Evolutionary conservation across 2,797 vertebrate genomes (phyloP).

Genomic region (Emydoidea blandingii): DNA sequence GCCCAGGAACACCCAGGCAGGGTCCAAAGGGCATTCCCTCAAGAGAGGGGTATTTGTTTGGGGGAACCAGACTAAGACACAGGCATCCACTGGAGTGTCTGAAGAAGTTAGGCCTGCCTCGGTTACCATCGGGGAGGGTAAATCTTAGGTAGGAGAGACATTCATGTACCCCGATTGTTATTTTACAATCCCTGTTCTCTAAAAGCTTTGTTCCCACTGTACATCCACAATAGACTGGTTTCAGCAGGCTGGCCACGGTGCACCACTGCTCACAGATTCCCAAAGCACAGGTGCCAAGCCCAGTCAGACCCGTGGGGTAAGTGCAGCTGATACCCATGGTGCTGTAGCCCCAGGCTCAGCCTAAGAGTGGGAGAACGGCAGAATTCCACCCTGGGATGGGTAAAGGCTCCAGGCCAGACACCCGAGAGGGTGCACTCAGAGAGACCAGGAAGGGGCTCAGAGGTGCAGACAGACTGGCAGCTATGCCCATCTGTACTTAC

Average conservation of each 20-base stretch:
- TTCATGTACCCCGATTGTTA: neutral
- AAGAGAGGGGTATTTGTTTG: neutral
- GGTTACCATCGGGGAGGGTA: neutral
- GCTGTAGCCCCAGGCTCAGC: too few relatives aligned
- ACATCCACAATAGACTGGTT: neutral
- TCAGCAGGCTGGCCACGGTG: neutral
- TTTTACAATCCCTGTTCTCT: neutral
- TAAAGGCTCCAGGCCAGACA: neutral
- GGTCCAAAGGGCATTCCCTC: neutral
- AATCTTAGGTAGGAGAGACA: neutral
- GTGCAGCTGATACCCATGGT: accelerated
- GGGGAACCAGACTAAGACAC: neutral
- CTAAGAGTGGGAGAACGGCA: neutral
- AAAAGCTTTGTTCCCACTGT: neutral
- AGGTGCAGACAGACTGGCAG: too few relatives aligned
- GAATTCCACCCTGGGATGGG: neutral
- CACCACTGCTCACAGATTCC: neutral
- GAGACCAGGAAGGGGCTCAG: neutral
- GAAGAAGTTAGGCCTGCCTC: neutral
- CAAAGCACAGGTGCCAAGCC: neutral
- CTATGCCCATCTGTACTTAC: neutral
- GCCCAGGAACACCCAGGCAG: too few relatives aligned
- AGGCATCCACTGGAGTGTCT: neutral
- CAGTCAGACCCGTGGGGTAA: neutral
- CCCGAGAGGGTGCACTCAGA: neutral